Conservation (phyloP, 2,113 vertebrate species). For the Lepus timidus region DNA sequence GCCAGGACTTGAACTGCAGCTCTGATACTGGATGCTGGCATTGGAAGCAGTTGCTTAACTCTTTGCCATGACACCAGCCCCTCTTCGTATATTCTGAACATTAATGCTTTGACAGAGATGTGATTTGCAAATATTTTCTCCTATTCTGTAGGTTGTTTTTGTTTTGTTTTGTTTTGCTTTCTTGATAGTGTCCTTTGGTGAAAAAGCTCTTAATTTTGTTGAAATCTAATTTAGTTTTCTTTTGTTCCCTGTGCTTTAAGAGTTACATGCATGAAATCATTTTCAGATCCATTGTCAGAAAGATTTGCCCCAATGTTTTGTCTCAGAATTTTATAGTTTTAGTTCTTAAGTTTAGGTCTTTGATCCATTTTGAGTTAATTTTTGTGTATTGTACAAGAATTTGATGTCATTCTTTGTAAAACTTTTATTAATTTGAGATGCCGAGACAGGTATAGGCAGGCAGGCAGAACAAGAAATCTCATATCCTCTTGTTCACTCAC, state of each 20-base stretch:
- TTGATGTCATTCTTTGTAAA: too few species aligned
- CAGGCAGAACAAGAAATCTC: too few species aligned
- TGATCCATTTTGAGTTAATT: neutral
- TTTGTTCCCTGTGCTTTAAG: neutral
- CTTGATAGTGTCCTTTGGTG: neutral
- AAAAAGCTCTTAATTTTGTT: neutral
- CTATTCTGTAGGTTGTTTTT: neutral
- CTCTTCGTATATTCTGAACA: neutral
- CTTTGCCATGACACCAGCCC: too few species aligned
- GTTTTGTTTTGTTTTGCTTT: neutral
- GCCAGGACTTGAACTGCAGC: too few species aligned
- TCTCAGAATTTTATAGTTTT: neutral
- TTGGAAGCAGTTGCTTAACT: too few species aligned
- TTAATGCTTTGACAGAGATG: neutral
- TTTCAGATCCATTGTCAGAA: neutral
- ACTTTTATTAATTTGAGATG: too few species aligned
- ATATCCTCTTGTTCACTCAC: too few species aligned
- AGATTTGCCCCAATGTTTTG: neutral
- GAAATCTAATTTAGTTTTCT: conserved; percentile 12
- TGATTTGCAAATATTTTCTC: neutral
- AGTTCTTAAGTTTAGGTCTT: neutral
- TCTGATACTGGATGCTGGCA: too few species aligned
- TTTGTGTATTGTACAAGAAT: neutral
- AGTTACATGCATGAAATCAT: neutral
- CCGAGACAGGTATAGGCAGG: too few species aligned